Conservation (phyloP, 2,888 invertebrate genomes). For the Dynastes grantii region DNA sequence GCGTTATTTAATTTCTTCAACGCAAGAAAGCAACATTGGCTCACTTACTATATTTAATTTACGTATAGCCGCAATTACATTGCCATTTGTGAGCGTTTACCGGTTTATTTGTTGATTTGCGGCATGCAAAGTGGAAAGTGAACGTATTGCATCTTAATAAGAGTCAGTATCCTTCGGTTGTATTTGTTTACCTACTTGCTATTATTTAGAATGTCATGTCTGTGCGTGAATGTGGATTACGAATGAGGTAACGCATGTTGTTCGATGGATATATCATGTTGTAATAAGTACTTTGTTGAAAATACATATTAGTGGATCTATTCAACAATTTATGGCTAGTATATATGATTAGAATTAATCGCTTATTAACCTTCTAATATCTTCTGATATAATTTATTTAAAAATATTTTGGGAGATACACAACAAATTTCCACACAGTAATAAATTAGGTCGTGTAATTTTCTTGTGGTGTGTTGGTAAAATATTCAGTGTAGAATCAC, state of each 20-base stretch:
- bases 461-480: too few relatives aligned
- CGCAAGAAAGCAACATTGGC: neutral
- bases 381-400: too few relatives aligned
- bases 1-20: neutral
- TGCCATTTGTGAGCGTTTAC: neutral
- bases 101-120: neutral
- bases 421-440: too few relatives aligned
- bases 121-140: conserved; percentile 31
- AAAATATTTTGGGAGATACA: too few relatives aligned
- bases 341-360: too few relatives aligned
- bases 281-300: neutral
- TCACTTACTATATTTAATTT: neutral
- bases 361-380: too few relatives aligned
- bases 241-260: neutral
- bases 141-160: conserved; percentile 36
- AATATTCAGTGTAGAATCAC: too few relatives aligned
- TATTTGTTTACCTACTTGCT: conserved; percentile 8
- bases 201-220: conserved; percentile 26
- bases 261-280: neutral
- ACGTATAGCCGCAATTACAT: neutral
- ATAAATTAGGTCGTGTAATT: too few relatives aligned
- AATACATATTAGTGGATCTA: too few relatives aligned
- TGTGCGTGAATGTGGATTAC: neutral
- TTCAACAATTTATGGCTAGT: too few relatives aligned
- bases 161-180: conserved; percentile 23